Evolutionary conservation across 53 echinoderm and acorn worm species (phyloP).

Genomic region (Apostichopus leukothele): DNA sequence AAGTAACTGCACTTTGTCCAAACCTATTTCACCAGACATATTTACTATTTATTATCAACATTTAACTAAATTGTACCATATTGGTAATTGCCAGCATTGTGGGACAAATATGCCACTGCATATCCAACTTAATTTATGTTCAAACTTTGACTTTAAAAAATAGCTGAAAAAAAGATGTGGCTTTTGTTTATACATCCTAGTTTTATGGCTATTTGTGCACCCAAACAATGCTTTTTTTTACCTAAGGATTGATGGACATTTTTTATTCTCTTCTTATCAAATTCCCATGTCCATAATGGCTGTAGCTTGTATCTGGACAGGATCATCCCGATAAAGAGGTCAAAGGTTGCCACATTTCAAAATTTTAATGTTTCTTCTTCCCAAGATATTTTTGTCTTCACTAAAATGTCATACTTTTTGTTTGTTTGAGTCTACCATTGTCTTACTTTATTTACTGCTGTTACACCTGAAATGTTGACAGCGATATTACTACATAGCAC

Average conservation of each 20-base stretch:
- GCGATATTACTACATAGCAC: background rate
- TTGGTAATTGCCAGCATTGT: too few species aligned
- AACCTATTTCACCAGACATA: too few species aligned
- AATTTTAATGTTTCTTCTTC: background rate
- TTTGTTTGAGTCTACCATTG: too few species aligned
- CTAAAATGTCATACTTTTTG: too few species aligned
- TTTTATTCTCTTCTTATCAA: conserved; percentile 4
- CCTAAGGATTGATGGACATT: background rate
- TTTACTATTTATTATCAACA: too few species aligned
- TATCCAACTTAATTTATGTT: background rate
- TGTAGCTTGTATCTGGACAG: conserved; percentile 25
- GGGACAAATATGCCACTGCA: background rate
- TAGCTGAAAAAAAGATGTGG: background rate
- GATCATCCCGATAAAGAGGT: conserved; percentile 15
- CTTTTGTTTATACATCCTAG: background rate
- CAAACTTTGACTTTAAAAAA: background rate
- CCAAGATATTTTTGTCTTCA: too few species aligned
- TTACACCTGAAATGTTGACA: background rate
- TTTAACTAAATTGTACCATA: too few species aligned
- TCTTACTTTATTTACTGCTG: background rate
- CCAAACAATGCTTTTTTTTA: background rate
- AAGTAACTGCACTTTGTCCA: too few species aligned
- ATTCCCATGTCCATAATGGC: conserved; percentile 28
- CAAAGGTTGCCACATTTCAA: conserved; percentile 25
- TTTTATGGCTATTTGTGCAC: background rate